Evolutionary conservation across 1,140 invertebrate species (phyloP), one percentile per base, ranked within the genome.

Genomic region (Pseudomyrmex dendroicus): DNA sequence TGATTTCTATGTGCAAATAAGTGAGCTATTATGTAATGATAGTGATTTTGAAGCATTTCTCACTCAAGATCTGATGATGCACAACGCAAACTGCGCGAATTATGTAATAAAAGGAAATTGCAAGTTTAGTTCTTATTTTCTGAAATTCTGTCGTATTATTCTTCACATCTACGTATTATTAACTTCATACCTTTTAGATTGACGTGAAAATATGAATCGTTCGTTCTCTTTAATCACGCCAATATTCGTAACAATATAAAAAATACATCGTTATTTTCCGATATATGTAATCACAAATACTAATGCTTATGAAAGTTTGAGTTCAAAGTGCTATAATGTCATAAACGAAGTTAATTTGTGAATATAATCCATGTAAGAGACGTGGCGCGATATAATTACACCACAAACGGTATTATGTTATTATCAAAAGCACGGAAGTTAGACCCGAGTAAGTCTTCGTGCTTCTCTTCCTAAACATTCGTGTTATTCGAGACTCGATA

Each of bases 21-120:
- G 54, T 13, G 54, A 80, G n/a, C 15, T 68, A 59, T 17, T 72
- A 57, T 48, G 44, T 80, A 72, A 80, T 80, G 56, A 22, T 46
- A 50, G 44, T 56, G 66, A 80, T 80, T 80, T 61, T 61, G 44
- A 72, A 15, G 7, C n/a, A 80, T 70, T 72, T 72, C 66, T 59
- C 22, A 70, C 44, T 59, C n/a, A 22, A 46, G 35, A 52, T 52
- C 2, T 50, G 20, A 4, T 10, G 10, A 74, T 22, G 9, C 20
- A 0, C 44, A 7, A 22, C 8, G 22, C 12, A 22, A 56, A 44
- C 12, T 1, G 17, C 15, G 9, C 15, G 35, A 59, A 70, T 35
- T 35, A 35, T 35, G 5, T 35, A 15, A 52, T 68, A 22, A 56
- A 56, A 50, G 15, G 15, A 70, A 66, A 22, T 52, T 77, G 20